These are phyloP conservation scores for Poecile atricapillus DNA, from an alignment of 2,113 vertebrate species.

Conservation along the genomic window DNA sequence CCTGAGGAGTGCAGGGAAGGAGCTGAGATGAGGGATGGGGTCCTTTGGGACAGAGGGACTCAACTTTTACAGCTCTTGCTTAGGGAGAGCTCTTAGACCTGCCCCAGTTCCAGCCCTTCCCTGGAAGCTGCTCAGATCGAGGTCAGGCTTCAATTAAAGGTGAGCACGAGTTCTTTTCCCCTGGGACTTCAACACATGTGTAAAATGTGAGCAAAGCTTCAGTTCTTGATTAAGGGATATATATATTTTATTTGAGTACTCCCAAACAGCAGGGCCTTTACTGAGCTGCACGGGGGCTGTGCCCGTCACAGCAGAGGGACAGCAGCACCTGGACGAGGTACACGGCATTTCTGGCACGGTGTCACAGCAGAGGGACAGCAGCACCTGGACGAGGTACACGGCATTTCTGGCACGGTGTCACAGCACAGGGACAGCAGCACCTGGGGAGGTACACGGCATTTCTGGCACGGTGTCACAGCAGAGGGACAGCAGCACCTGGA, in stretches of 20 bases:
- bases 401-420: too few species aligned
- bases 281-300: accelerated
- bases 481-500: too few species aligned
- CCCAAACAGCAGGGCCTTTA: background rate
- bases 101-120: background rate
- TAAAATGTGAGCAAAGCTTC: background rate
- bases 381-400: too few species aligned
- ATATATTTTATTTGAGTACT: background rate
- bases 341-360: too few species aligned
- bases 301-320: too few species aligned
- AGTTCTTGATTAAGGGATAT: background rate
- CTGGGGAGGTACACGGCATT: too few species aligned
- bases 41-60: background rate
- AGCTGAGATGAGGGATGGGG: background rate
- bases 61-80: background rate
- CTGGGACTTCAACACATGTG: background rate
- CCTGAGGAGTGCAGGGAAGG: background rate
- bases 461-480: too few species aligned
- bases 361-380: too few species aligned
- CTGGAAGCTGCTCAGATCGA: background rate
- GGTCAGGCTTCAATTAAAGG: background rate
- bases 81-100: background rate
- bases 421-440: too few species aligned
- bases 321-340: too few species aligned
- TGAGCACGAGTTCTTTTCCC: background rate